These are phyloP conservation scores for Cavia aperea DNA, from an alignment of 2,113 vertebrate species.

Conservation along the genomic window DNA sequence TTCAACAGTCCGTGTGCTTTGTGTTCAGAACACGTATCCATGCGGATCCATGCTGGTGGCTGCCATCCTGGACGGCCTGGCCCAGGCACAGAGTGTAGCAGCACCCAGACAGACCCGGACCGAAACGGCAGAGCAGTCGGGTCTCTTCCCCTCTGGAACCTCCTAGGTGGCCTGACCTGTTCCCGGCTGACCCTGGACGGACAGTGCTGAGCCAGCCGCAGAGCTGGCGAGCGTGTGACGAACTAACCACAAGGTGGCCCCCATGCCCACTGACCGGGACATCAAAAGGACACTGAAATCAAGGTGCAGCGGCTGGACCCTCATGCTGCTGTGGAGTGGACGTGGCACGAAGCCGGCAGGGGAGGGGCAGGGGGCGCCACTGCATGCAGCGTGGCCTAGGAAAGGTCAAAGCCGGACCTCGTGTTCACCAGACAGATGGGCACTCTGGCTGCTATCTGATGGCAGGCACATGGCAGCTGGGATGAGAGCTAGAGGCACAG, in stretches of 20 bases:
- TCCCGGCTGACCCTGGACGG: rapidly evolving
- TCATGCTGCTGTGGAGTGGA: rapidly evolving
- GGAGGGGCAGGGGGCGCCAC: neutral
- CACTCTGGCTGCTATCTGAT: neutral
- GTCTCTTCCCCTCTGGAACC: neutral
- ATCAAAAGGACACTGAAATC: too few relatives aligned
- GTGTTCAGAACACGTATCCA: rapidly evolving
- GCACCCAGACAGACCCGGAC: too few relatives aligned
- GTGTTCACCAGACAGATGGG: neutral
- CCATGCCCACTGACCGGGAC: rapidly evolving
- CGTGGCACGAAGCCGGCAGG: too few relatives aligned
- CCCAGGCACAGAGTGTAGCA: neutral
- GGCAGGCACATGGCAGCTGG: neutral
- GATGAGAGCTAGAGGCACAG: rapidly evolving
- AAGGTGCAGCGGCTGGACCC: neutral
- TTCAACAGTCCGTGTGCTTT: neutral
- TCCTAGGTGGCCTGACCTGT: neutral
- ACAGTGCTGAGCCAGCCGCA: rapidly evolving
- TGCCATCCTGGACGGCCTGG: neutral
- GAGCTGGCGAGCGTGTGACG: neutral
- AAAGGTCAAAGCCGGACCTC: neutral
- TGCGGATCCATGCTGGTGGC: neutral
- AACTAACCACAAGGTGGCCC: neutral
- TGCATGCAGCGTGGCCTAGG: neutral
- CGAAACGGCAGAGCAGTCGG: rapidly evolving